Percentiles rank a stretch among this genome's conserved stretches.
Conservation (phyloP, 2,888 invertebrate genomes). For the Merodon equestris region DNA sequence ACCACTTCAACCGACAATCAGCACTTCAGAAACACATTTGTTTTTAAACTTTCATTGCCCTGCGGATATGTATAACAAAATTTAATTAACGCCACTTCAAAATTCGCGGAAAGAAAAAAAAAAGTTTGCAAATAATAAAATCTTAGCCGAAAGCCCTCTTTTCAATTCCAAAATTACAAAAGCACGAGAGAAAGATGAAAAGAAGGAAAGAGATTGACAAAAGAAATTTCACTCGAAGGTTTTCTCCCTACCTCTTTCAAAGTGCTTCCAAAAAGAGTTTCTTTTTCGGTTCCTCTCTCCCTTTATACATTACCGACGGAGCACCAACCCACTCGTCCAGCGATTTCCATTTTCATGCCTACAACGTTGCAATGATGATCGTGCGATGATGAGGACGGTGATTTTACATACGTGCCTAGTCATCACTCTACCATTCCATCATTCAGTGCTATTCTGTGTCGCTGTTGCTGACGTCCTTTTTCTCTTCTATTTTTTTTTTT, state of each 20-base stretch:
- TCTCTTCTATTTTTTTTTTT: slow-evolving; percentile 14
- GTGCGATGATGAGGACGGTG: background rate
- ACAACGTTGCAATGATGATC: slow-evolving; percentile 8
- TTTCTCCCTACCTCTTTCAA: background rate
- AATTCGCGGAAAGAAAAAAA: background rate
- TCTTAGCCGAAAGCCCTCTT: background rate
- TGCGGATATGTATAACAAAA: slow-evolving; percentile 1
- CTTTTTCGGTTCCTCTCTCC: background rate
- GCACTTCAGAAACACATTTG: too few relatives aligned
- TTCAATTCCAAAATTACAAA: background rate
- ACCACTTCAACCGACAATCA: too few relatives aligned
- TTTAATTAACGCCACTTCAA: slow-evolving; percentile 10
- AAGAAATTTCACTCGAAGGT: slow-evolving; percentile 24
- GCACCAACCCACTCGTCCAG: slow-evolving; percentile 23
- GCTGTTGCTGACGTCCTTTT: background rate
- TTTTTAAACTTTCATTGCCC: background rate
- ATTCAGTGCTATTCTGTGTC: background rate
- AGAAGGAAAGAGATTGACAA: slow-evolving; percentile 1
- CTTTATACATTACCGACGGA: background rate
- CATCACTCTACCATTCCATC: background rate
- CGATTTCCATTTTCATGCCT: slow-evolving; percentile 28
- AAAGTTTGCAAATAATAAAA: slow-evolving; percentile 9
- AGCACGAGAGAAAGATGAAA: background rate
- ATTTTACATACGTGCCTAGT: slow-evolving; percentile 12
- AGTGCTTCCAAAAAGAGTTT: slow-evolving; percentile 23